These are phyloP conservation scores for Poeciliopsis prolifica DNA, from an alignment of 2,113 vertebrate genomes.

Conservation along the genomic window DNA sequence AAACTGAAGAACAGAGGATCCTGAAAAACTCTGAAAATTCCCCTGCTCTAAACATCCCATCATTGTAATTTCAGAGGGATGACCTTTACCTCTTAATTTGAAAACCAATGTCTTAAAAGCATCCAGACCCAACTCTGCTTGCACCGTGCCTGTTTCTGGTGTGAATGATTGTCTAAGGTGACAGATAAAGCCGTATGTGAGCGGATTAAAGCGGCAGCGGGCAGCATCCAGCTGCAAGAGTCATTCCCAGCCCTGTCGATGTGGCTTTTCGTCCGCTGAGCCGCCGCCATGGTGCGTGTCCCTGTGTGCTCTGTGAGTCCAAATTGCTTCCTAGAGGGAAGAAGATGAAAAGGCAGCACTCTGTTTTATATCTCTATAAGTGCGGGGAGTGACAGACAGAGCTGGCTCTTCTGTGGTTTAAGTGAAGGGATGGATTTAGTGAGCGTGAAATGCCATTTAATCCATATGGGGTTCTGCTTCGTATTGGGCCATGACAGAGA, in stretches of 20 bases:
- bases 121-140: not conserved
- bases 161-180: constrained; percentile 18
- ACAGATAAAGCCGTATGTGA: constrained; percentile 45
- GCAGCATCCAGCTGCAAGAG: constrained; percentile 50
- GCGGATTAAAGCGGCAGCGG: constrained; percentile 31
- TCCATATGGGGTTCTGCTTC: constrained; percentile 35
- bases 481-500: constrained; percentile 22
- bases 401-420: constrained; percentile 31
- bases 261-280: constrained; percentile 40
- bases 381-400: constrained; percentile 41
- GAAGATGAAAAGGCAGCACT: constrained; percentile 62
- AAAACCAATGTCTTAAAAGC: not conserved
- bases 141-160: constrained; percentile 8
- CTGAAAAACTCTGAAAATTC: not conserved
- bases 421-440: constrained; percentile 59
- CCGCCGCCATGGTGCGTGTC: constrained; percentile 42
- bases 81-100: constrained; percentile 8
- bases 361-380: constrained; percentile 64
- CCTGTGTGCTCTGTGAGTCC: constrained; percentile 47
- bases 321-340: constrained; percentile 65
- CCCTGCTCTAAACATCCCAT: constrained; percentile 17
- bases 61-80: constrained; percentile 3
- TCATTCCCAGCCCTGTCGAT: constrained; percentile 30
- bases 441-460: constrained; percentile 55
- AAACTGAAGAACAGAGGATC: not conserved